A percentile compares a stretch with the other conserved stretches of the same genome.
These are phyloP conservation scores for Caenorhabditis brenneri DNA, from an alignment of 1,140 invertebrate genomes.

Conservation along the genomic window DNA sequence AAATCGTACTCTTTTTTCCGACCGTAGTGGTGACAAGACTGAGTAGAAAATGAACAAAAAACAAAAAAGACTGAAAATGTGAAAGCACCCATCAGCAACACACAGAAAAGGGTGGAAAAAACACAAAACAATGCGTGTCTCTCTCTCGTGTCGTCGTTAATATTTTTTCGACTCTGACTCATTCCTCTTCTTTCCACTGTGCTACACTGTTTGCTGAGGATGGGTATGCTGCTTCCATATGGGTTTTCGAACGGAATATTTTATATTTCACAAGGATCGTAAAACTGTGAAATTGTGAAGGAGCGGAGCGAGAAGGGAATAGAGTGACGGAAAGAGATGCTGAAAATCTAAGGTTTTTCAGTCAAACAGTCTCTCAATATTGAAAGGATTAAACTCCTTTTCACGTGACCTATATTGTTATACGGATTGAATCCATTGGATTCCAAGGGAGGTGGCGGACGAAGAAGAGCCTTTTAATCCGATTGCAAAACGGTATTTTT, in stretches of 20 bases:
- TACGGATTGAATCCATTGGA: not conserved
- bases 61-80: not conserved
- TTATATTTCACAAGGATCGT: not conserved
- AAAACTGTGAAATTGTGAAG: not conserved
- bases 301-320: not conserved
- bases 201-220: conserved; percentile 34
- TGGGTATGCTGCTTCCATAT: not conserved
- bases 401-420: conserved; percentile 12
- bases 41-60: not conserved
- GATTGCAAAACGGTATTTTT: not conserved
- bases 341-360: not conserved
- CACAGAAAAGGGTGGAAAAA: not conserved
- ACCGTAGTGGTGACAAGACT: no score
- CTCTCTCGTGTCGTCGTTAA: conserved; percentile 18
- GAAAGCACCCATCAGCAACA: not conserved
- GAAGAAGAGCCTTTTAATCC: no score
- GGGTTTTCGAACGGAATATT: conserved; percentile 14
- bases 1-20: no score
- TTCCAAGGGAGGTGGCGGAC: no score
- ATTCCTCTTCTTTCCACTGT: not conserved
- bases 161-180: conserved; percentile 40
- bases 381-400: conserved; percentile 17
- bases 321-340: not conserved
- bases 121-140: conserved; percentile 1
- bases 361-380: not conserved